Conservation (phyloP, 2,888 invertebrate genomes). For the Leucophora obtusa region DNA sequence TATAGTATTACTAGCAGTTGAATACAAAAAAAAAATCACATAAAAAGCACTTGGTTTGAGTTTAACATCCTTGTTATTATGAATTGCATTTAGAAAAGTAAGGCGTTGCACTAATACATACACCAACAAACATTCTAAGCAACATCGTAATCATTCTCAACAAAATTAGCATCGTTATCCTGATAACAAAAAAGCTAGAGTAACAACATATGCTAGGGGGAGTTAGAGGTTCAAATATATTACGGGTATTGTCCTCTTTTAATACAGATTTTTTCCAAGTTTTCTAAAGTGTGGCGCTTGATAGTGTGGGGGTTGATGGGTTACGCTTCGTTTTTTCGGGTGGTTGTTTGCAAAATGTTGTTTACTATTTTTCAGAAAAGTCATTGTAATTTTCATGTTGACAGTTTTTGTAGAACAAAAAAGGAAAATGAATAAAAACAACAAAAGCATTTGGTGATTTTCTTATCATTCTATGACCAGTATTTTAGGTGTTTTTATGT, state of each 20-base stretch:
- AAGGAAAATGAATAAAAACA: not conserved
- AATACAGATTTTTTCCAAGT: conserved; percentile 15
- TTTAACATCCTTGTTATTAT: conserved; percentile 33
- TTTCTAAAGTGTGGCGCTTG: not conserved
- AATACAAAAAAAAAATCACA: not conserved
- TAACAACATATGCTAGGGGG: not conserved
- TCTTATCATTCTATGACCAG: conserved; percentile 53
- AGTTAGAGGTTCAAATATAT: conserved; percentile 40
- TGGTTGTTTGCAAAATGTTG: conserved; percentile 11
- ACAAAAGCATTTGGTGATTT: conserved; percentile 45
- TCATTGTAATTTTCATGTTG: conserved; percentile 53
- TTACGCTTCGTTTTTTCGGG: not conserved
- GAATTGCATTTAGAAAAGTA: conserved; percentile 51
- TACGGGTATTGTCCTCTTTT: conserved; percentile 16
- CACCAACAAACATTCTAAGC: not conserved
- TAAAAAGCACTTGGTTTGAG: not conserved
- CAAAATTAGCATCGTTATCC: not conserved
- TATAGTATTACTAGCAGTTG: conserved; percentile 8
- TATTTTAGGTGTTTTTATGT: conserved; percentile 54
- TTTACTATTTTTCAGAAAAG: conserved; percentile 24
- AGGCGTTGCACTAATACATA: conserved; percentile 38
- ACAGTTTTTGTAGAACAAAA: conserved; percentile 40
- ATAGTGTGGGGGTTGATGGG: not conserved
- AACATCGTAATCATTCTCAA: not conserved
- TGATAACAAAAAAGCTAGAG: not conserved